phyloP scores from a whole-genome alignment of 1,140 invertebrate species.

The Meloidogyne hapla region DNA sequence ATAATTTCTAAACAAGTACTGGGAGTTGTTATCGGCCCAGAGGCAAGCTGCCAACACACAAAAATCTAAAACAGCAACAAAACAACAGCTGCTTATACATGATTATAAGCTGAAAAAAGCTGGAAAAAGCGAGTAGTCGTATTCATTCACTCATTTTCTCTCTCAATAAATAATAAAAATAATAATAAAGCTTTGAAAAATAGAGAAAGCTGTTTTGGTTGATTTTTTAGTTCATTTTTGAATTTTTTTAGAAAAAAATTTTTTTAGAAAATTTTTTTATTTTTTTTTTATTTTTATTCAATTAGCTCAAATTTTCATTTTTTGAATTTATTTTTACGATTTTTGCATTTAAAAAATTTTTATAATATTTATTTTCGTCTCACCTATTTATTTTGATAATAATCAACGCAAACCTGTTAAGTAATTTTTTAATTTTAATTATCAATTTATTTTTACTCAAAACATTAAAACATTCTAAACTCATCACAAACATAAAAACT shows the following conservation, averaged over 20 bases:
- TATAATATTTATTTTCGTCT: too few relatives aligned
- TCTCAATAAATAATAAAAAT: slow-evolving; percentile 1
- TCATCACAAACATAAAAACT: too few relatives aligned
- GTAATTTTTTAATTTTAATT: too few relatives aligned
- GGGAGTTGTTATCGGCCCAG: not conserved
- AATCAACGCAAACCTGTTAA: too few relatives aligned
- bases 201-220: not conserved
- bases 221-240: not conserved
- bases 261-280: not conserved
- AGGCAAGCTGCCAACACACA: not conserved
- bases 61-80: too few relatives aligned
- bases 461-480: too few relatives aligned
- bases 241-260: not conserved
- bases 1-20: not conserved
- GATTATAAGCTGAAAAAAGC: not conserved
- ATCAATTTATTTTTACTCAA: too few relatives aligned
- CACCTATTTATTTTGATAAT: too few relatives aligned
- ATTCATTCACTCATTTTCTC: not conserved
- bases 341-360: too few relatives aligned
- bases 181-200: not conserved
- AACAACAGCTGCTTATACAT: slow-evolving; percentile 2
- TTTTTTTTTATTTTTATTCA: not conserved
- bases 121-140: not conserved
- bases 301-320: too few relatives aligned
- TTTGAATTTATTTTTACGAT: too few relatives aligned